Evolutionary conservation across 2,888 invertebrate genomes (phyloP).

Genomic region (Drosophila picticornis): DNA sequence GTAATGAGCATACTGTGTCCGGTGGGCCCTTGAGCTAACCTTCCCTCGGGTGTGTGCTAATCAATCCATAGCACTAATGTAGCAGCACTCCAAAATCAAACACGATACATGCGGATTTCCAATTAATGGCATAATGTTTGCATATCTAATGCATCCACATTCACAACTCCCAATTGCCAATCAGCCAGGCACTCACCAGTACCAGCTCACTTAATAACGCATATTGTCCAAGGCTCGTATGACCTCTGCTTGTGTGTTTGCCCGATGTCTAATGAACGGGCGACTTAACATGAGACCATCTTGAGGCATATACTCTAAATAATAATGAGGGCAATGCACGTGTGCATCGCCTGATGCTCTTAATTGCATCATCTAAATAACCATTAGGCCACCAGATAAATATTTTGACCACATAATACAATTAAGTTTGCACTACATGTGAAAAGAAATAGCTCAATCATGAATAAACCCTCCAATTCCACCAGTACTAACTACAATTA

Average conservation of each 20-base stretch:
- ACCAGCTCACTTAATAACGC: constrained; percentile 61
- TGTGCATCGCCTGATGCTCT: not conserved
- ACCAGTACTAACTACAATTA: not conserved
- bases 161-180: constrained; percentile 22
- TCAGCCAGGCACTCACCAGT: not conserved
- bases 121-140: constrained; percentile 72
- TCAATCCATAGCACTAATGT: constrained; percentile 58
- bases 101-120: constrained; percentile 61
- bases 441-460: not conserved
- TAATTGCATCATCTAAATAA: not conserved
- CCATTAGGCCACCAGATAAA: not conserved
- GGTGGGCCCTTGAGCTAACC: constrained; percentile 13
- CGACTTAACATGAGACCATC: constrained; percentile 47
- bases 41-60: constrained; percentile 28
- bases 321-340: constrained; percentile 24
- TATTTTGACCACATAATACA: not conserved
- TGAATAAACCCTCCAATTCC: not conserved
- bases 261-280: constrained; percentile 52
- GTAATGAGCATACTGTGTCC: constrained; percentile 64
- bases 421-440: not conserved
- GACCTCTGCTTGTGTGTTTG: constrained; percentile 13
- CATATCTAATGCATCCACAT: constrained; percentile 53
- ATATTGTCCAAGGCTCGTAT: constrained; percentile 60
- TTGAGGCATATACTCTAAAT: constrained; percentile 45
- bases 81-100: constrained; percentile 46